Conservation (phyloP, 2,797 vertebrate species). For the Rhyacichthys aspro region DNA sequence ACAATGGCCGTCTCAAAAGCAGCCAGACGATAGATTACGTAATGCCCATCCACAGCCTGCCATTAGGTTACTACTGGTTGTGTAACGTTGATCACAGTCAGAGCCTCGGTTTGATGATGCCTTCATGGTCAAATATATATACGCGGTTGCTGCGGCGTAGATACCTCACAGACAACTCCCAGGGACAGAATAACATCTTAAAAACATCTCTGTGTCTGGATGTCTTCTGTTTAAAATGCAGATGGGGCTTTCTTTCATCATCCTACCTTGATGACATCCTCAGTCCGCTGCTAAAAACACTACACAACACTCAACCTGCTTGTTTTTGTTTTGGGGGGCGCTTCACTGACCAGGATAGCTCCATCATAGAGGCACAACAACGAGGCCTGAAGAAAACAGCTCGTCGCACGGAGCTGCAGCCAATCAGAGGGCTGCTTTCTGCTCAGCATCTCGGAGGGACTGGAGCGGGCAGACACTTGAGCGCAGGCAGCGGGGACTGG, state of each 20-base stretch:
- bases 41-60: conserved; percentile 50
- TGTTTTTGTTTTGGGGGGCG: conserved; percentile 25
- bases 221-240: no score
- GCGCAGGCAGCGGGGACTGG: conserved; percentile 50
- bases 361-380: conserved; percentile 22
- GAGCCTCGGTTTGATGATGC: neutral
- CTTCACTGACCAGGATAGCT: conserved; percentile 13
- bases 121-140: no score
- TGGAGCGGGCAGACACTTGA: conserved; percentile 37
- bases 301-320: conserved; percentile 5
- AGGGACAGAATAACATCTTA: no score
- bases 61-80: conserved; percentile 46
- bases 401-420: conserved; percentile 45
- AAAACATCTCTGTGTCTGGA: no score
- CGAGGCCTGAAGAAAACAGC: conserved; percentile 34
- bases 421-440: conserved; percentile 76
- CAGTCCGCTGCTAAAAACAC: neutral
- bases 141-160: no score
- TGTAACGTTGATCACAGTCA: conserved; percentile 47
- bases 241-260: no score
- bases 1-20: neutral
- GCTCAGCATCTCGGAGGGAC: conserved; percentile 67
- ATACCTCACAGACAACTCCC: no score
- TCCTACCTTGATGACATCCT: no score
- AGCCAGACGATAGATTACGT: conserved; percentile 45